Evolutionary conservation across 2,113 vertebrate species (phyloP).

Genomic region (Grus americana): DNA sequence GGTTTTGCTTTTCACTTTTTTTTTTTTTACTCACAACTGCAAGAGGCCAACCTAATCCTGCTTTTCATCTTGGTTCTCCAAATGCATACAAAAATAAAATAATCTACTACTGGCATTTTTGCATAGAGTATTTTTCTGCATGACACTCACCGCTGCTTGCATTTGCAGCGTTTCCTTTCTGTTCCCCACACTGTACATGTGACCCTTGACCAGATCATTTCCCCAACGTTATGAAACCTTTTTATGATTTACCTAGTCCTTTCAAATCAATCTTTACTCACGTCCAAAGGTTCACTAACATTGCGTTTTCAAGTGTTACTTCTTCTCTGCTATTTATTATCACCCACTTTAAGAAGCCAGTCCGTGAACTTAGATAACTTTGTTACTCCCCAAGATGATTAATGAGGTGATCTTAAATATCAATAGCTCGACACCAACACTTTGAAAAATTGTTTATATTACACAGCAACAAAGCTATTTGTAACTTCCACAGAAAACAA

Average conservation of each 20-base stretch:
- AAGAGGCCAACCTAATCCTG: neutral
- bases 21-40: neutral
- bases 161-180: neutral
- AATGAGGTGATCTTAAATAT: slow-evolving; percentile 73
- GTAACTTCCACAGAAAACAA: slow-evolving; percentile 40
- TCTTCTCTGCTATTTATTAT: slow-evolving; percentile 44
- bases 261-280: neutral
- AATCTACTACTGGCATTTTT: neutral
- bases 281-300: neutral
- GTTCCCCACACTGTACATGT: neutral
- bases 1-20: neutral
- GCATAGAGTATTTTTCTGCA: neutral
- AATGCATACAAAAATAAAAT: neutral
- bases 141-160: neutral
- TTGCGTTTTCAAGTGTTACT: neutral
- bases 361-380: slow-evolving; percentile 58
- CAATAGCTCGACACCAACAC: slow-evolving; percentile 59
- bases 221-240: neutral
- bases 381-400: slow-evolving; percentile 69
- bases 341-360: slow-evolving; percentile 51
- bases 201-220: neutral
- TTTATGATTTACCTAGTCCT: neutral
- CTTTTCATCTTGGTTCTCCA: neutral
- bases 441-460: slow-evolving; percentile 66
- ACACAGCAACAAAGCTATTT: slow-evolving; percentile 49